These are phyloP conservation scores for Argyra leucocephala DNA, from an alignment of 2,888 invertebrate species.

Conservation along the genomic window DNA sequence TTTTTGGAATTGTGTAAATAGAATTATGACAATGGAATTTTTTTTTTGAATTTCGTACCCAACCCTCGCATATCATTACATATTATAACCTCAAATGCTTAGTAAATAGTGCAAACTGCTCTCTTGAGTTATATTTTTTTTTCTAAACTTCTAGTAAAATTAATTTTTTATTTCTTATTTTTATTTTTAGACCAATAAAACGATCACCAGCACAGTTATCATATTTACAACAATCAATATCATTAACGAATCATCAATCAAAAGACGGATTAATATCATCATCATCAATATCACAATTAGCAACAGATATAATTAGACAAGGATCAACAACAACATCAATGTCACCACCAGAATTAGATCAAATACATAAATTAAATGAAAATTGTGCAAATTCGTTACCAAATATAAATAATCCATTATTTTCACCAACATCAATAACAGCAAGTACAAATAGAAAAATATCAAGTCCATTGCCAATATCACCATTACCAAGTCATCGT, in stretches of 20 bases:
- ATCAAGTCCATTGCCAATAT: slow-evolving; percentile 33
- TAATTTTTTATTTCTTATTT: slow-evolving; percentile 10
- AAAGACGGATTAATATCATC: slow-evolving; percentile 20
- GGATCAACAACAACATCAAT: background rate
- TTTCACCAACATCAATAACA: slow-evolving; percentile 25
- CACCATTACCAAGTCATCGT: slow-evolving; percentile 39
- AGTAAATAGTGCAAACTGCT: too few species aligned
- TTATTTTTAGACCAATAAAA: slow-evolving; percentile 24
- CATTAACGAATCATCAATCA: slow-evolving; percentile 11
- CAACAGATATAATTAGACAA: background rate
- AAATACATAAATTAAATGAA: background rate
- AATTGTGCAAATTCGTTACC: background rate
- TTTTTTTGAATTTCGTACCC: too few species aligned
- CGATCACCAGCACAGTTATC: slow-evolving; percentile 24
- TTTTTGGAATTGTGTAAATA: too few species aligned
- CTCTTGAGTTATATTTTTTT: too few species aligned
- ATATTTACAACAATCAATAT: slow-evolving; percentile 21
- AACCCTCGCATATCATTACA: too few species aligned
- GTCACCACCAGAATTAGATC: slow-evolving; percentile 7
- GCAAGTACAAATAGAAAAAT: slow-evolving; percentile 22
- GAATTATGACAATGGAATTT: too few species aligned
- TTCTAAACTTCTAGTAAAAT: background rate
- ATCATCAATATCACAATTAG: slow-evolving; percentile 11
- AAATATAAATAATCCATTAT: background rate
- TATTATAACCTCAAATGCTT: too few species aligned